Percentiles rank a stretch among this genome's conserved stretches.
Conservation (phyloP, 2,113 vertebrate genomes). For the Coreoperca whiteheadi region DNA sequence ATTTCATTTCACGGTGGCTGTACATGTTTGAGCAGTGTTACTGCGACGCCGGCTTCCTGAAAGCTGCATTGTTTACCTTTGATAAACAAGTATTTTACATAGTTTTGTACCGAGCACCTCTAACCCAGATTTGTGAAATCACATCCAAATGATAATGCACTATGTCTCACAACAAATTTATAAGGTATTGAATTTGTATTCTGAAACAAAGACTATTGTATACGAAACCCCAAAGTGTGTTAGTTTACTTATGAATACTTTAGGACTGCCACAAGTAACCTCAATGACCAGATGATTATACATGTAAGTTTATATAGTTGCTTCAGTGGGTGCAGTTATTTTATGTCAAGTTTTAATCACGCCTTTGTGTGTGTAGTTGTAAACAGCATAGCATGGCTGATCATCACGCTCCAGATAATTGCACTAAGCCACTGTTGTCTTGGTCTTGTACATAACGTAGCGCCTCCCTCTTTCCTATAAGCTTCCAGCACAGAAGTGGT, state of each 20-base stretch:
- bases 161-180: conserved; percentile 44
- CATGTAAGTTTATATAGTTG: conserved; percentile 28
- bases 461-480: neutral
- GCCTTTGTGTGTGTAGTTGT: conserved; percentile 51
- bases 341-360: conserved; percentile 22
- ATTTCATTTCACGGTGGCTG: conserved; percentile 31
- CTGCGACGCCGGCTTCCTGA: conserved; percentile 34
- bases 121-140: conserved; percentile 53
- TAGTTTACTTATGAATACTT: conserved; percentile 53
- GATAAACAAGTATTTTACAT: conserved; percentile 76
- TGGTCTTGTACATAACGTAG: conserved; percentile 46
- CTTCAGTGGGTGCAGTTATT: conserved; percentile 45
- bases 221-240: conserved; percentile 52
- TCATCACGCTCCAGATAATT: conserved; percentile 53
- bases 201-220: conserved; percentile 41
- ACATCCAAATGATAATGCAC: conserved; percentile 42
- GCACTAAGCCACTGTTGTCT: conserved; percentile 68
- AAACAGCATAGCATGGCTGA: conserved; percentile 63
- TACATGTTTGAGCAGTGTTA: conserved; percentile 38
- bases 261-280: conserved; percentile 63
- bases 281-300: conserved; percentile 47
- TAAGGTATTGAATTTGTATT: conserved; percentile 62
- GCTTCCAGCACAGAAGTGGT: conserved; percentile 27
- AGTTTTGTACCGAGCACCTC: conserved; percentile 76
- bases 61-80: conserved; percentile 66